These are phyloP conservation scores for Rhamphomyia laevipes DNA, from an alignment of 2,888 invertebrate species.

Conservation along the genomic window DNA sequence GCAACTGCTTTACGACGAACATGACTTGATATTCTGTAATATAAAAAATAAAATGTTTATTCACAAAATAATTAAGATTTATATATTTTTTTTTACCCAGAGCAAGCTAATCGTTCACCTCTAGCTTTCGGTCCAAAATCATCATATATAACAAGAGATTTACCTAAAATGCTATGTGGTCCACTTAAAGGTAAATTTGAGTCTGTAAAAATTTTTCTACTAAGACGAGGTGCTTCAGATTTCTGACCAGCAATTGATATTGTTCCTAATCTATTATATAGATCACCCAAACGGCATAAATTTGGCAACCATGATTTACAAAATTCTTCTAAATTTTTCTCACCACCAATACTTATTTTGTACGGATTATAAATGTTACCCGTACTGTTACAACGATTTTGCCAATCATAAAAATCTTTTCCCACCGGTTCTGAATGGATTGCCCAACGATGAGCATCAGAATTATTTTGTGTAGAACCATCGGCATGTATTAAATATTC, in stretches of 20 bases:
- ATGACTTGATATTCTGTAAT: conserved; percentile 55
- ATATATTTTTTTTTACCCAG: conserved; percentile 47
- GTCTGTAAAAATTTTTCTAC: conserved; percentile 70
- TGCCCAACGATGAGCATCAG: conserved; percentile 69
- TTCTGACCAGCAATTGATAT: conserved; percentile 66
- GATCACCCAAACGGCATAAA: conserved; percentile 64
- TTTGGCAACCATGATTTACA: conserved; percentile 47
- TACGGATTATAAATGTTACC: conserved; percentile 69
- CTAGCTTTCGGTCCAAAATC: conserved; percentile 78
- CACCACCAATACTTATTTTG: conserved; percentile 52
- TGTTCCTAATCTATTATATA: conserved; percentile 57
- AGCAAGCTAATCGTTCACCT: conserved; percentile 81
- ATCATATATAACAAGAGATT: conserved; percentile 76
- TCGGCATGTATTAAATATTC: conserved; percentile 82
- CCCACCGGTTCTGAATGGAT: conserved; percentile 69
- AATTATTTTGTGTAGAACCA: conserved; percentile 64
- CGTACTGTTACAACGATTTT: conserved; percentile 67
- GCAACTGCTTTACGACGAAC: conserved; percentile 73
- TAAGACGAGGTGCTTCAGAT: conserved; percentile 47
- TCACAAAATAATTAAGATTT: conserved; percentile 2
- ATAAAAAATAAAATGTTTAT: conserved; percentile 8
- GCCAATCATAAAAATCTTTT: conserved; percentile 85
- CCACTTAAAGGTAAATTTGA: conserved; percentile 64
- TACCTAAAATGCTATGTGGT: conserved; percentile 53
- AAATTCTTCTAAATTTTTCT: conserved; percentile 44